Conservation (phyloP, 1,140 invertebrate species). For the Drusus annulatus region DNA sequence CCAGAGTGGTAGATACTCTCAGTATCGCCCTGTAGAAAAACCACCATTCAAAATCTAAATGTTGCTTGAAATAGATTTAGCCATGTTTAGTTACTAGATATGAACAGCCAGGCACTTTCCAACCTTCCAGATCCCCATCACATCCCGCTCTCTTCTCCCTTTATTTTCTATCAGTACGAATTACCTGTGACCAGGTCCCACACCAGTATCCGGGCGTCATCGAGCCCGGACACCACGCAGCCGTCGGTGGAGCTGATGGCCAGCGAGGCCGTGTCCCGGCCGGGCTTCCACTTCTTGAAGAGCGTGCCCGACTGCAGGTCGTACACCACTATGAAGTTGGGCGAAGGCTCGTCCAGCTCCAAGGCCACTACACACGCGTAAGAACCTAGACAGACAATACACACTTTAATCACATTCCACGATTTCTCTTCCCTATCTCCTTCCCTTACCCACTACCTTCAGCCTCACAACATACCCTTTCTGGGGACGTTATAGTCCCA, state of each 20-base stretch:
- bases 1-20: no score
- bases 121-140: no score
- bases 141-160: no score
- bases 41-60: no score
- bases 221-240: slow-evolving; percentile 87
- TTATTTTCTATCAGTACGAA: neutral
- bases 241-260: slow-evolving; percentile 85
- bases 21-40: no score
- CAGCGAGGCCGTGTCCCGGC: slow-evolving; percentile 83
- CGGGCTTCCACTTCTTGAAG: slow-evolving; percentile 93
- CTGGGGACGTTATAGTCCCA: no score
- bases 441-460: no score
- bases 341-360: slow-evolving; percentile 85
- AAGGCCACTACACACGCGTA: slow-evolving; percentile 80
- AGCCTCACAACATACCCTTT: no score
- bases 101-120: no score
- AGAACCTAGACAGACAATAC: slow-evolving; percentile 67
- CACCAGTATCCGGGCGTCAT: slow-evolving; percentile 86
- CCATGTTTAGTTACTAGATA: no score
- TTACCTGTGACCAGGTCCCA: slow-evolving; percentile 90
- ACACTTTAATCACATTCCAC: slow-evolving; percentile 6
- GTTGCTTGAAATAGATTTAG: no score
- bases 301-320: slow-evolving; percentile 93
- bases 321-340: slow-evolving; percentile 92
- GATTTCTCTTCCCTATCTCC: no score